A percentile compares a stretch with the other conserved stretches of the same genome.
Evolutionary conservation across 2,113 vertebrate species (phyloP).

Genomic region (Beaufortia kweichowensis): DNA sequence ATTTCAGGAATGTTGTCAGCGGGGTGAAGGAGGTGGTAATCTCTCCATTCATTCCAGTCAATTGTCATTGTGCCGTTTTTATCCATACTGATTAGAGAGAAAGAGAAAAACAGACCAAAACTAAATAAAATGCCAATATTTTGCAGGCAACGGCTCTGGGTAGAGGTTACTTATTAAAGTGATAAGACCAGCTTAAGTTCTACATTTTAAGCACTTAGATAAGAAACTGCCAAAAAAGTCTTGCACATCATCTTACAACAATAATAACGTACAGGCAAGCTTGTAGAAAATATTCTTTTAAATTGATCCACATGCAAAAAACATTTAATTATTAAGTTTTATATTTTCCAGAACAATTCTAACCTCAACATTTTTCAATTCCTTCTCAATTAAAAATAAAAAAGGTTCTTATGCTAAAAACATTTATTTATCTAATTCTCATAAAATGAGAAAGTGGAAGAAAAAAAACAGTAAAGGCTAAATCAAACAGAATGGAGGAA

Average conservation of each 20-base stretch:
- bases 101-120: constrained; percentile 5
- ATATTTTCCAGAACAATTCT: no score
- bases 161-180: not conserved
- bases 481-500: not conserved
- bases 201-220: not conserved
- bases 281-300: not conserved
- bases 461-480: not conserved
- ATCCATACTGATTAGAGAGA: constrained; percentile 83
- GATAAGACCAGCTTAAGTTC: not conserved
- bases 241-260: not conserved
- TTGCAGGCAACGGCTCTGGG: not conserved
- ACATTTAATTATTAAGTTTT: no score
- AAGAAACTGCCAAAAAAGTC: not conserved
- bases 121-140: not conserved
- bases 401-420: no score
- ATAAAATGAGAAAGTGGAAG: no score
- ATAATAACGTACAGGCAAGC: not conserved
- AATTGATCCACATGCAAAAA: constrained; percentile 1
- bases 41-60: constrained; percentile 95
- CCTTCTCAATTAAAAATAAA: not conserved
- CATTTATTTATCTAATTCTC: no score
- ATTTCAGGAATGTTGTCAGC: constrained; percentile 96
- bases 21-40: constrained; percentile 90
- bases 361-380: no score
- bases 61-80: constrained; percentile 97